These are phyloP conservation scores for Endomychus coccineus DNA, from an alignment of 2,888 invertebrate genomes.

Conservation along the genomic window DNA sequence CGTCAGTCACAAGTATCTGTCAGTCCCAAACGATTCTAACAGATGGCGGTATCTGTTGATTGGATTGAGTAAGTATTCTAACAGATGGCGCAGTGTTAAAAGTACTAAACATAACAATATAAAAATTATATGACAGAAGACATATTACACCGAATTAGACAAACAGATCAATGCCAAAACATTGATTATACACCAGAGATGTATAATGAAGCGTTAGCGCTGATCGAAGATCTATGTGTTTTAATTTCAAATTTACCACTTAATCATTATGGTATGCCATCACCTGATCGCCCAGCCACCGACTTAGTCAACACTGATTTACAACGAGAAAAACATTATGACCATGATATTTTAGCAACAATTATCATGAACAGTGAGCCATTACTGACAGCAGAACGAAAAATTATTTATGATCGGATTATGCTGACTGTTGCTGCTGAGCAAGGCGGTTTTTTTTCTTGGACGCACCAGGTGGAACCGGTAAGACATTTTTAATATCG, in stretches of 20 bases:
- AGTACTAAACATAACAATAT: too few relatives aligned
- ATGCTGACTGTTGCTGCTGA: conserved; percentile 16
- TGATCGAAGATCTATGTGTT: conserved; percentile 29
- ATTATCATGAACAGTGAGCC: too few relatives aligned
- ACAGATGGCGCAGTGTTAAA: too few relatives aligned
- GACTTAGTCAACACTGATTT: conserved; percentile 16
- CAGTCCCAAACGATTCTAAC: too few relatives aligned
- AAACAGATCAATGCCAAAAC: conserved; percentile 4
- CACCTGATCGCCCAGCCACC: conserved; percentile 22
- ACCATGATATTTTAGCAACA: conserved; percentile 16
- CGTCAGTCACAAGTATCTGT: too few relatives aligned
- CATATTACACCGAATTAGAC: conserved; percentile 15
- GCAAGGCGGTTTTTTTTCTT: conserved; percentile 16
- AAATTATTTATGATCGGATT: conserved; percentile 17
- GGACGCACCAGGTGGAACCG: too few relatives aligned
- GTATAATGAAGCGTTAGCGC: conserved; percentile 30
- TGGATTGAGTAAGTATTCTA: too few relatives aligned
- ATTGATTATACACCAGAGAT: conserved; percentile 15
- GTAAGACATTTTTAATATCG: conserved; percentile 1
- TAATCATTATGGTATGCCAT: conserved; percentile 24
- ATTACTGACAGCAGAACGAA: conserved; percentile 19
- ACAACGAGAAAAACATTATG: conserved; percentile 17
- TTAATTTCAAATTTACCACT: too few relatives aligned
- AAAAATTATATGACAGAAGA: conserved; percentile 30
- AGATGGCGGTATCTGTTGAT: too few relatives aligned